A percentile compares a stretch with the other conserved stretches of the same genome.
phyloP scores from a whole-genome alignment of 2,113 vertebrate species.

The Boleophthalmus pectinirostris region DNA sequence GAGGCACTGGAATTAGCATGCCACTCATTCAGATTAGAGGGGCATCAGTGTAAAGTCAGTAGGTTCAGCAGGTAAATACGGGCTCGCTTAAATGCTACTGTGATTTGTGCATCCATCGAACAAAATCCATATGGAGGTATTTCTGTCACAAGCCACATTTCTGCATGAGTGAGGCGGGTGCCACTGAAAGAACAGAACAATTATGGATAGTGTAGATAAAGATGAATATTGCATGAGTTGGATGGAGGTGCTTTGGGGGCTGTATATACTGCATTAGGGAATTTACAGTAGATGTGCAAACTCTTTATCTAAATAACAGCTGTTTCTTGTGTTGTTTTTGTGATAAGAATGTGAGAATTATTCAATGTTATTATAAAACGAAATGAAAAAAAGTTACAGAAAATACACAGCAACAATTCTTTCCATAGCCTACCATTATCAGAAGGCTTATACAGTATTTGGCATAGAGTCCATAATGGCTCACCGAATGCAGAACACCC shows the following conservation, averaged over 20 bases:
- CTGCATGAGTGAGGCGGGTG: constrained; percentile 18
- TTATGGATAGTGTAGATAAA: constrained; percentile 11
- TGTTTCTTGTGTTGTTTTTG: background rate
- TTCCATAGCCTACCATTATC: too few species aligned
- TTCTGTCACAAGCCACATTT: constrained; percentile 27
- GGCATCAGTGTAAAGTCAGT: constrained; percentile 82
- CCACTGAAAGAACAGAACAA: constrained; percentile 13
- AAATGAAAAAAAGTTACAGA: background rate
- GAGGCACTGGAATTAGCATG: constrained; percentile 82
- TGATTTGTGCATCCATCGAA: constrained; percentile 47
- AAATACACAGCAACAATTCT: too few species aligned
- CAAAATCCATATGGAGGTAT: constrained; percentile 21
- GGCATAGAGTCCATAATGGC: too few species aligned
- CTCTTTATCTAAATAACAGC: background rate
- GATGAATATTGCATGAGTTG: background rate
- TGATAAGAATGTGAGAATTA: background rate
- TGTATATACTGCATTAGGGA: constrained; percentile 1
- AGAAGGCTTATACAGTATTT: too few species aligned
- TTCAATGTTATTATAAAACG: background rate
- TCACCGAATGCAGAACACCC: too few species aligned
- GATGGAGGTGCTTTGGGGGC: background rate
- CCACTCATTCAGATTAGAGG: constrained; percentile 81
- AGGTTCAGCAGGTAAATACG: constrained; percentile 80
- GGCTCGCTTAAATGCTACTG: constrained; percentile 69
- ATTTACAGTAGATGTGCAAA: background rate